Conservation (phyloP, 2,113 vertebrate genomes). For the Xenopus laevis region DNA sequence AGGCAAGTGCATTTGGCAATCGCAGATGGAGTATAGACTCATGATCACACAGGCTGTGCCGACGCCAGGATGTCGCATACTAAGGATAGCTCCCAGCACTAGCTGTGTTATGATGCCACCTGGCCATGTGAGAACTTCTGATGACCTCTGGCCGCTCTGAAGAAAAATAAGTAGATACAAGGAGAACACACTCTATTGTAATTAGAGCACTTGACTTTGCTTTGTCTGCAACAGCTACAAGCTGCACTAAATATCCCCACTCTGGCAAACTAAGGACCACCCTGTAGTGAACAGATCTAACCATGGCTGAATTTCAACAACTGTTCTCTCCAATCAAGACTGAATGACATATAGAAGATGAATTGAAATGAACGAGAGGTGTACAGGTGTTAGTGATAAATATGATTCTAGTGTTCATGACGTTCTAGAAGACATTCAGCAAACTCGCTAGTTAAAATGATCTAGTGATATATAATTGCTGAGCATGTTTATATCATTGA, state of each 20-base stretch:
- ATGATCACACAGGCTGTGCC: constrained; percentile 31
- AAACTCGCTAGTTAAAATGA: too few species aligned
- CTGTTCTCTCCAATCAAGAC: background rate
- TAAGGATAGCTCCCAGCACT: constrained; percentile 18
- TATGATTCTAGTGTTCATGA: constrained; percentile 1
- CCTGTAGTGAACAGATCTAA: background rate
- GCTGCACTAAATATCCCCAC: constrained; percentile 26
- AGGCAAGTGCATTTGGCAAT: constrained; percentile 13
- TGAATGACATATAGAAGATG: background rate
- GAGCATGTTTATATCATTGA: too few species aligned
- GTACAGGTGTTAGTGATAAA: constrained; percentile 17
- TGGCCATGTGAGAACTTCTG: constrained; percentile 42
- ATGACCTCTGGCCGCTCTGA: constrained; percentile 37
- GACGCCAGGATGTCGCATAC: constrained; percentile 9
- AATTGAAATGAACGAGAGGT: background rate
- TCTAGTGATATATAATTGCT: too few species aligned
- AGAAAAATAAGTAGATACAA: constrained; percentile 34
- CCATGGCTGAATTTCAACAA: background rate
- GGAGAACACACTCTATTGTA: constrained; percentile 23
- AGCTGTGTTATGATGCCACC: constrained; percentile 14
- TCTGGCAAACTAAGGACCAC: constrained; percentile 4
- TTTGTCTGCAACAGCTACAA: constrained; percentile 38
- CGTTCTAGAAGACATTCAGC: background rate
- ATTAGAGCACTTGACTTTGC: constrained; percentile 44
- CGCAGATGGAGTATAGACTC: constrained; percentile 21